Evolutionary conservation across 2,888 invertebrate species (phyloP), one percentile per base, ranked within the genome.

Genomic region (Cordilura impudica): DNA sequence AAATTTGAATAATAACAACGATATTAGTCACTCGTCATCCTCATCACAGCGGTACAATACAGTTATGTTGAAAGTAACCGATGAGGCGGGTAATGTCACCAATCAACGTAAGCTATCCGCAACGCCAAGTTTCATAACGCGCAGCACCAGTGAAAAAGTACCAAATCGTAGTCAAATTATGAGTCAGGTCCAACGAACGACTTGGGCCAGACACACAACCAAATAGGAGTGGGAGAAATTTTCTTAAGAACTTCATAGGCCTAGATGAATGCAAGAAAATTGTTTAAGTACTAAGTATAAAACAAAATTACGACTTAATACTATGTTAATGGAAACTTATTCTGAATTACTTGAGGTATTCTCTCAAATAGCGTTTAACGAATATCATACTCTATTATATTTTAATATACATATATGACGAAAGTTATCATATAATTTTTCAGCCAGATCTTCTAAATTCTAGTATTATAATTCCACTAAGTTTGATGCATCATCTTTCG

Each of bases 151-250:
- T 90, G 96, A 96, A 86, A 95, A 95, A 88, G 94, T 96, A 77
- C 95, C 96, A 4, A 94, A 96, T 86, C 93, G 95, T 66, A 96
- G 94, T 89, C 96, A 96, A 87, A 92, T 96, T 87, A 95, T 96
- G 95, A 93, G 93, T 21, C 95, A 96, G 84, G 93, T 96, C 83
- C 94, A 94, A 86, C 91, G 96, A 82, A 94, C 95, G 6, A 93
- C 94, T 81, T 96, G 96, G 96, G 95, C 96, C 18, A 91, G 96
- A 83, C 96, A 96, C 87, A 97, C 96, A 26, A 96, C 96, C 31
- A 96, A 96, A 90, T 96, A 91, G 88, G 81, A 82, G 65, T 74
- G 19, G 61, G 45, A 66, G 54, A 61, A 66, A 75, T 70, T 76
- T 56, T 76, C 70, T 70, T 70, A 76, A 65, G 21, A 76, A 26